Evolutionary conservation across 2,888 invertebrate genomes (phyloP).

Genomic region (Bedellia somnulentella): DNA sequence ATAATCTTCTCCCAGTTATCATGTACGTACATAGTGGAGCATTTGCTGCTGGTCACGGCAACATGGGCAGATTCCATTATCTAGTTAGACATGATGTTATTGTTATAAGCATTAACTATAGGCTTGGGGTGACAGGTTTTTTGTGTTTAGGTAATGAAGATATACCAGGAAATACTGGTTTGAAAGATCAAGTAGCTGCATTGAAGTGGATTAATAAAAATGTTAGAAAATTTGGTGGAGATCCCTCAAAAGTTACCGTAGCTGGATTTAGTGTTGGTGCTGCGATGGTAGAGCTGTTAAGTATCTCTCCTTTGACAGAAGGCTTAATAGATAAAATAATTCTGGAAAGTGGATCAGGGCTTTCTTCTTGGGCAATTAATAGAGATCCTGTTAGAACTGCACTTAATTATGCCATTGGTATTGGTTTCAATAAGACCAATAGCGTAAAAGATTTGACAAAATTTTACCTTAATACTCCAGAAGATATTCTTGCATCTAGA

Average conservation of each 20-base stretch:
- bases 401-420: conserved; percentile 30
- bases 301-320: conserved; percentile 26
- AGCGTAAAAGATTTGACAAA: conserved; percentile 34
- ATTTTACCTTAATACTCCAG: conserved; percentile 30
- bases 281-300: conserved; percentile 42
- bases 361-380: conserved; percentile 37
- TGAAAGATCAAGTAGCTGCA: conserved; percentile 82
- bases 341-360: conserved; percentile 42
- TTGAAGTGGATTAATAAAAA: conserved; percentile 75
- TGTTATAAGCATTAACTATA: conserved; percentile 69
- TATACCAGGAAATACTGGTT: conserved; percentile 80
- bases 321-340: conserved; percentile 38
- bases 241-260: conserved; percentile 74
- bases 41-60: conserved; percentile 34
- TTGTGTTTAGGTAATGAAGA: conserved; percentile 62
- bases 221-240: conserved; percentile 77
- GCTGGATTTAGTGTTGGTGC: conserved; percentile 83
- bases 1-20: conserved; percentile 33
- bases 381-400: conserved; percentile 39
- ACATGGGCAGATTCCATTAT: conserved; percentile 55
- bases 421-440: conserved; percentile 35
- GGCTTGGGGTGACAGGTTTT: conserved; percentile 73
- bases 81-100: conserved; percentile 68
- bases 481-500: conserved; percentile 19
- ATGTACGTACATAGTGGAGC: conserved; percentile 47